These are phyloP conservation scores for Smittia aterrima DNA, from an alignment of 2,888 invertebrate genomes.

Conservation along the genomic window DNA sequence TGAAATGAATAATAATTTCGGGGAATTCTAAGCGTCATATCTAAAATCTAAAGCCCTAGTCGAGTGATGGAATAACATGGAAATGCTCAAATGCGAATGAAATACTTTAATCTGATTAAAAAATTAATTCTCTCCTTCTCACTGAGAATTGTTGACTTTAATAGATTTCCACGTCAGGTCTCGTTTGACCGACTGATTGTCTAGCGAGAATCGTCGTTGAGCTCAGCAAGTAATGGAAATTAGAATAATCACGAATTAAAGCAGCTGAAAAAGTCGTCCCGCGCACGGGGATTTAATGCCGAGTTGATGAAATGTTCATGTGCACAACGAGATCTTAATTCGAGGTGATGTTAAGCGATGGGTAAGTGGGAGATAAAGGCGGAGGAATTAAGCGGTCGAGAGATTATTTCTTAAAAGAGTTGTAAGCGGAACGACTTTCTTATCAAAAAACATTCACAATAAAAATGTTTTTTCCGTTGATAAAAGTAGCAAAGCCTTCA, in stretches of 20 bases:
- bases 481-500: no score
- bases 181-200: not conserved
- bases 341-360: not conserved
- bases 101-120: slow-evolving; percentile 39
- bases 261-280: not conserved
- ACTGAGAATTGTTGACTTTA: not conserved
- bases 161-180: not conserved
- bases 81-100: slow-evolving; percentile 1
- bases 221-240: not conserved
- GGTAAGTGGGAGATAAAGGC: not conserved
- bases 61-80: slow-evolving; percentile 18
- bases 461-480: no score
- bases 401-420: not conserved
- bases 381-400: not conserved
- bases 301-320: slow-evolving; percentile 12
- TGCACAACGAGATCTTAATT: not conserved
- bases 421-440: not conserved
- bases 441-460: not conserved
- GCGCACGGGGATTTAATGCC: not conserved
- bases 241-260: slow-evolving; percentile 3
- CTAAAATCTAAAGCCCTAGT: not conserved
- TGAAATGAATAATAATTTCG: slow-evolving; percentile 18
- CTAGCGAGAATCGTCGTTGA: not conserved
- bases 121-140: slow-evolving; percentile 19
- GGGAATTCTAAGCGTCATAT: slow-evolving; percentile 1